Conservation (phyloP, 2,113 vertebrate species). For the Numenius arquata region DNA sequence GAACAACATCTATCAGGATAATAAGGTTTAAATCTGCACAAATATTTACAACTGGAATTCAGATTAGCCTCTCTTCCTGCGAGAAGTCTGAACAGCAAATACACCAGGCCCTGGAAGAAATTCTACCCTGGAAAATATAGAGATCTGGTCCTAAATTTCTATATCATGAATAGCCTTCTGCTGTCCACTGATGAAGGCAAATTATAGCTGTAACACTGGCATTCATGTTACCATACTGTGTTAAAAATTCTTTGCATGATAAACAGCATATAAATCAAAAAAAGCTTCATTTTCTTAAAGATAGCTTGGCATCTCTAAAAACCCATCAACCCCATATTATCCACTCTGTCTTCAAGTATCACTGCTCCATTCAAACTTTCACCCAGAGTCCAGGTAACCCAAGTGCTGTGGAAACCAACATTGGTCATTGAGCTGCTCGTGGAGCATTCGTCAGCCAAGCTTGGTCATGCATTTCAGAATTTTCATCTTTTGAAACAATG, state of each 20-base stretch:
- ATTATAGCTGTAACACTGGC: background rate
- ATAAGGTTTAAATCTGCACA: background rate
- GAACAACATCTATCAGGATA: background rate
- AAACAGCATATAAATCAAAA: background rate
- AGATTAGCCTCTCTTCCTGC: background rate
- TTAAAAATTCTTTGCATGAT: background rate
- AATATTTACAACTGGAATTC: background rate
- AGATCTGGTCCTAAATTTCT: background rate
- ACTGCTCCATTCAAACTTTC: background rate
- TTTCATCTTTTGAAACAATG: background rate
- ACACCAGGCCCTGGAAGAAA: background rate
- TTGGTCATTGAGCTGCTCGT: fast-evolving
- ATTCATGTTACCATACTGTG: background rate
- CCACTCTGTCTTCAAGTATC: too few relatives aligned
- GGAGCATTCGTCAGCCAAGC: fast-evolving
- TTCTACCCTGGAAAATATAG: background rate
- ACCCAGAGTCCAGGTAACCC: background rate
- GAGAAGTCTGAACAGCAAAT: background rate
- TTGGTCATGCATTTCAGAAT: background rate
- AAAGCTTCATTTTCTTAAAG: background rate
- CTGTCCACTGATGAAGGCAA: background rate
- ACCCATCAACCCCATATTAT: background rate
- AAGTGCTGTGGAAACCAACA: background rate
- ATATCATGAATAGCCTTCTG: fast-evolving
- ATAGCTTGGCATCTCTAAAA: background rate